A percentile compares a stretch with the other conserved stretches of the same genome.
Evolutionary conservation across 1,140 invertebrate genomes (phyloP).

Genomic region (Octopus bimaculoides): DNA sequence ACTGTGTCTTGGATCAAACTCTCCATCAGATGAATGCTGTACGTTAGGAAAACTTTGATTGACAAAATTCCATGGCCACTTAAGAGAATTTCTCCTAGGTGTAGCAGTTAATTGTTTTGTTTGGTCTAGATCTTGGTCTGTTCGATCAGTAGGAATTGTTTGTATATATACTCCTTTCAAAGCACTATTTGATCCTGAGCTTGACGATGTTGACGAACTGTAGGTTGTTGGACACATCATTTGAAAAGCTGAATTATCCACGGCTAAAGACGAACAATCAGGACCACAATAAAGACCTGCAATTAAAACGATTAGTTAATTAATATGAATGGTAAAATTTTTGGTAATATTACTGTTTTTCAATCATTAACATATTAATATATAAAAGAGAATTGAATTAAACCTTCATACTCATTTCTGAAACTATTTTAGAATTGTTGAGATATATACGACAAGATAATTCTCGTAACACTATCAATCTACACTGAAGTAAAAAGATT

Average conservation of each 20-base stretch:
- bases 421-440: too few species aligned
- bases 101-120: not conserved
- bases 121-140: not conserved
- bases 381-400: too few species aligned
- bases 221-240: not conserved
- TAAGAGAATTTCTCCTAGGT: not conserved
- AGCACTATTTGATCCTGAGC: not conserved
- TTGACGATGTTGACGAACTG: not conserved
- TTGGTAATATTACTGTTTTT: too few species aligned
- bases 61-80: constrained; percentile 7
- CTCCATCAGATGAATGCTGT: constrained; percentile 20
- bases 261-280: not conserved
- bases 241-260: not conserved
- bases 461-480: too few species aligned
- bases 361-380: too few species aligned
- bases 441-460: too few species aligned
- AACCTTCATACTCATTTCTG: too few species aligned
- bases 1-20: constrained; percentile 24
- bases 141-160: not conserved
- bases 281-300: not conserved
- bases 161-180: not conserved
- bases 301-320: not conserved
- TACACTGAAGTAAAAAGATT: too few species aligned
- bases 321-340: too few species aligned
- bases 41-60: constrained; percentile 11